Evolutionary conservation across 2,113 vertebrate genomes (phyloP).

Genomic region (Mormyrus lacerda): DNA sequence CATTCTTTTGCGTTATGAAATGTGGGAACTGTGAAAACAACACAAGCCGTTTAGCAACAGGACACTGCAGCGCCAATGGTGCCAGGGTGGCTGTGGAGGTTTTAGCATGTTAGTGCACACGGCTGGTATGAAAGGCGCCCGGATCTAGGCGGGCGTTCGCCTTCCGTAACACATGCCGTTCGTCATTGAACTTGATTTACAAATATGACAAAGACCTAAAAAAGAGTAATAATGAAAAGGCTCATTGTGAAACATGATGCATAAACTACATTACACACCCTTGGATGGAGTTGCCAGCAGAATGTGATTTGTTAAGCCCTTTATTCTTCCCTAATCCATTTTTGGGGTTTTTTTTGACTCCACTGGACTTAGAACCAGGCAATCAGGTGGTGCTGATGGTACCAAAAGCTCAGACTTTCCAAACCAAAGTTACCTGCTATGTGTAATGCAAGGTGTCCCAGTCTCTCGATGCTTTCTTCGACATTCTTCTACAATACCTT

Average conservation of each 20-base stretch:
- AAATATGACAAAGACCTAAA: background rate
- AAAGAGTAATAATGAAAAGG: background rate
- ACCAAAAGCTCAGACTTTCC: background rate
- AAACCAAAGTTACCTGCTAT: background rate
- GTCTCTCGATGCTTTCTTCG: background rate
- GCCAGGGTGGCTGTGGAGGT: background rate
- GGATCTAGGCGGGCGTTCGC: background rate
- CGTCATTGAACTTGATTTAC: background rate
- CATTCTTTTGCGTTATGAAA: background rate
- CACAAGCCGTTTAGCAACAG: background rate
- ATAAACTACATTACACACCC: background rate
- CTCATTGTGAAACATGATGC: constrained; percentile 1
- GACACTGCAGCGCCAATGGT: background rate
- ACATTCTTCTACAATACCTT: background rate
- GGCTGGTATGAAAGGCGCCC: background rate
- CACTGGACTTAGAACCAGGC: background rate
- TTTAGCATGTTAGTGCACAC: background rate
- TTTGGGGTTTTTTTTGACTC: background rate
- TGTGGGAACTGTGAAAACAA: background rate
- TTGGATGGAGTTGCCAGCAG: background rate
- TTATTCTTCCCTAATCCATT: background rate
- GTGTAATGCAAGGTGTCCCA: background rate
- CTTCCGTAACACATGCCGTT: background rate
- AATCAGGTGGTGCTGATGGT: background rate
- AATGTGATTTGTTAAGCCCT: background rate